phyloP scores from a whole-genome alignment of 2,113 vertebrate genomes.

The Desmodus rotundus region DNA sequence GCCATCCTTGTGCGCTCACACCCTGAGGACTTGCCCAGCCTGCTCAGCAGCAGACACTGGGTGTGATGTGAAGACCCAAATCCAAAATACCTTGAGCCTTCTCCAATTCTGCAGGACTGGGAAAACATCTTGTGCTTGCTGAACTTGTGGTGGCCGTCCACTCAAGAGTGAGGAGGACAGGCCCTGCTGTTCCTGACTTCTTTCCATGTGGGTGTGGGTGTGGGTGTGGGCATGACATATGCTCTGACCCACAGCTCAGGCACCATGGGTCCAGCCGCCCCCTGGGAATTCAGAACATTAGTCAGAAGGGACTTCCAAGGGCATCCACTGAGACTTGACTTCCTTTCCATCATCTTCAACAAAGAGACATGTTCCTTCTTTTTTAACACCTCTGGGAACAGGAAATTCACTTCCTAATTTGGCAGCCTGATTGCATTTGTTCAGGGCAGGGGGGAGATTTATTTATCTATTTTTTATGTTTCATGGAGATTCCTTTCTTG shows the following conservation, averaged over 20 bases:
- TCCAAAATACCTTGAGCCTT: background rate
- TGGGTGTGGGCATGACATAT: background rate
- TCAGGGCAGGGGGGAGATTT: background rate
- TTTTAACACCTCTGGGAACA: background rate
- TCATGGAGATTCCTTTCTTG: background rate
- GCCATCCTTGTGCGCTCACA: background rate
- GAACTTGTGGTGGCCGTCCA: background rate
- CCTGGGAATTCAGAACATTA: background rate
- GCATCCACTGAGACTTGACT: background rate
- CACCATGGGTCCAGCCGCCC: background rate
- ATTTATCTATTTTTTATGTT: background rate
- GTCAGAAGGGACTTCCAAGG: background rate
- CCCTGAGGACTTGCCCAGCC: background rate
- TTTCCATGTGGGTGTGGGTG: background rate
- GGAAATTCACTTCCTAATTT: background rate
- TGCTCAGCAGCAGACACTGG: background rate
- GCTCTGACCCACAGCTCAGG: background rate
- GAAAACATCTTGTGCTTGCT: conserved; percentile 3
- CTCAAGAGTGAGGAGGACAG: background rate
- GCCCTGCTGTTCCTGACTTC: background rate
- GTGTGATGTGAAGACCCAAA: background rate
- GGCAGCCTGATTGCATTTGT: background rate
- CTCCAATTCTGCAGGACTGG: conserved; percentile 1
- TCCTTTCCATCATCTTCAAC: background rate
- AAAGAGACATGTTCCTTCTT: background rate